These are phyloP conservation scores for Machimus atricapillus DNA, from an alignment of 2,888 invertebrate genomes.

Conservation along the genomic window DNA sequence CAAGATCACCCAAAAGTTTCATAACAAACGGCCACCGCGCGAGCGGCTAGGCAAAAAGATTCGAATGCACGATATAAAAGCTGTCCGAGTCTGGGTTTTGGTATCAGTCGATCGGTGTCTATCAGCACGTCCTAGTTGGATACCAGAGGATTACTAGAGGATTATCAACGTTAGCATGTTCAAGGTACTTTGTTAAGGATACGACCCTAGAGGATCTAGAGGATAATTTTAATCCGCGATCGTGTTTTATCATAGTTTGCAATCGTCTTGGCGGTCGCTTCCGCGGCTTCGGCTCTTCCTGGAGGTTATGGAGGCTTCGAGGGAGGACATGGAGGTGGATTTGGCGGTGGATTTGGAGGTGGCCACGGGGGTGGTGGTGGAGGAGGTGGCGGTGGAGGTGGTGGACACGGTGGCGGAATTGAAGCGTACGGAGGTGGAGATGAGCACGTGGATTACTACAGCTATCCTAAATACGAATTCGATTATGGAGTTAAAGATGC, in stretches of 20 bases:
- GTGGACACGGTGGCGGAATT: constrained; percentile 37
- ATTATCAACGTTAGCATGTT: not conserved
- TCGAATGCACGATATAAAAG: not conserved
- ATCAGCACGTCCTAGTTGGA: not conserved
- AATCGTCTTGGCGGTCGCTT: not conserved
- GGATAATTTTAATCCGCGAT: not conserved
- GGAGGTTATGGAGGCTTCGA: not conserved
- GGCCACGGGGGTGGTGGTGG: not conserved
- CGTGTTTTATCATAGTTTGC: not conserved
- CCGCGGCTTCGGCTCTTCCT: not conserved
- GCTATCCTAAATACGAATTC: constrained; percentile 63
- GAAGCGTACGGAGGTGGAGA: constrained; percentile 26
- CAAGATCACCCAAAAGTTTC: constrained; percentile 9
- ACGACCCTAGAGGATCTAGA: not conserved
- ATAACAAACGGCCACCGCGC: not conserved
- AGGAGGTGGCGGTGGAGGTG: not conserved
- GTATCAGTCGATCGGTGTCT: not conserved
- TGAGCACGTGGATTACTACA: constrained; percentile 58
- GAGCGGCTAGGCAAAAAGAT: not conserved
- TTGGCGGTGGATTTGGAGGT: not conserved
- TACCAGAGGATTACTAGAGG: not conserved
- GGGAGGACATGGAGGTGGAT: not conserved
- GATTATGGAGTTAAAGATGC: constrained; percentile 64
- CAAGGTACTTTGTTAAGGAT: not conserved
- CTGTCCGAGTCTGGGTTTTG: not conserved